These are phyloP conservation scores for Portunus trituberculatus DNA, from an alignment of 1,140 invertebrate genomes.

Conservation along the genomic window DNA sequence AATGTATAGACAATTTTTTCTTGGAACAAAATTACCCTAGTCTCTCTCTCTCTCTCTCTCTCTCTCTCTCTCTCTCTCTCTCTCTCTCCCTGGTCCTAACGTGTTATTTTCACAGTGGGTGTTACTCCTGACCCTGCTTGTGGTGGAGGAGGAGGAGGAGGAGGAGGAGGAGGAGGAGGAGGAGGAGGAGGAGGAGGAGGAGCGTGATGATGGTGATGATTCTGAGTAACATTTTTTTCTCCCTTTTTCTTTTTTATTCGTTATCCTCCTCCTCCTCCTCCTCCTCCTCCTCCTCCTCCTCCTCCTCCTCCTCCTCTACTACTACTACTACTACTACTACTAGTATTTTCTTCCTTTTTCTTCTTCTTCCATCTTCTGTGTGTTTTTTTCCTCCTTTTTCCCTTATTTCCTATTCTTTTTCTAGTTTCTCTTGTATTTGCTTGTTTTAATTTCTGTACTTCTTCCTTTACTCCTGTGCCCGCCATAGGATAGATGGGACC, in stretches of 20 bases:
- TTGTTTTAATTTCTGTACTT: too few species aligned
- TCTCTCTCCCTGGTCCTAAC: too few species aligned
- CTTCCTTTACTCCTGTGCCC: too few species aligned
- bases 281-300: background rate
- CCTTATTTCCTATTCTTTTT: background rate
- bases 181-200: background rate
- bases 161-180: conserved; percentile 26
- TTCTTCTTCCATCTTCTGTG: too few species aligned
- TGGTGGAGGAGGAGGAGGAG: background rate
- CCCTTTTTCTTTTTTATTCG: background rate
- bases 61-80: background rate
- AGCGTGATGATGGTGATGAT: too few species aligned
- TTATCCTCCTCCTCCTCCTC: background rate
- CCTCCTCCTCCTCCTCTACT: background rate
- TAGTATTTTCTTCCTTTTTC: too few species aligned
- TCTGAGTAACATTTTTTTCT: too few species aligned
- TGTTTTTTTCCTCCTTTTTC: background rate
- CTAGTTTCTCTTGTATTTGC: too few species aligned
- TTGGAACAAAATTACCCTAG: too few species aligned
- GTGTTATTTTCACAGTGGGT: too few species aligned
- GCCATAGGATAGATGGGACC: too few species aligned
- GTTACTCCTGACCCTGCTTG: too few species aligned
- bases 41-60: background rate
- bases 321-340: background rate
- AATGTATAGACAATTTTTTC: background rate